Base-by-base conservation (phyloP, 2,888 invertebrate species). In the Nomada flava region DNA sequence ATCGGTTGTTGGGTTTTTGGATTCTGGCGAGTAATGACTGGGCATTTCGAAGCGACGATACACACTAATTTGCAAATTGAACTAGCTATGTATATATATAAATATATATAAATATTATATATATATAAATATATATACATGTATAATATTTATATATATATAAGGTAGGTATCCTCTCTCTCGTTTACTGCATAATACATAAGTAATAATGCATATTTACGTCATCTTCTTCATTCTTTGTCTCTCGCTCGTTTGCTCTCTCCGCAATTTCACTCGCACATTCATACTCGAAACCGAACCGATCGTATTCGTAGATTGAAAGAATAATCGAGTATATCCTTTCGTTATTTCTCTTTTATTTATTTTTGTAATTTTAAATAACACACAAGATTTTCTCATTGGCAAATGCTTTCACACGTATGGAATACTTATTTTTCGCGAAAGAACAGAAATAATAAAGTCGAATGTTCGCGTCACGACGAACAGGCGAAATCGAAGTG, bases 61-160 rank as follows among this genome's bases (percentile, higher is more conserved):
- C 91, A 92, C 92, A 93, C 93, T 93, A 93, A 92, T 90, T 93
- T 92, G 93, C 91, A 92, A 92, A 92, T 92, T 91, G 91, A 92
- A 93, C 92, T 93, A 93, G 89, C 91, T 92, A 92, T 90, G 87
- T 90, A 82, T 90, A 86, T 86, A 77, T 89, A 82, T 87, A 78
- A 83, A 70, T 86, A 83, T 87, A 74, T 82, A 82, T 36, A 9
- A 36, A 36, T 36, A 36, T 36, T 36, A 36, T 86, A 85, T 89
- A 86, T 89, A 88, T 87, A 88, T 88, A 86, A 76, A 78, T 78
- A 78, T 84, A 81, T 81, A 59, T 36, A 36, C 7, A 36, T 36
- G 36, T 7, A 36, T 36, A 36, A 36, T 36, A 36, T 36, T 36
- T 0, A 7, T 75, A 52, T 79, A 42, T 90, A 86, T 92, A 90